Evolutionary conservation across 2,797 vertebrate genomes (phyloP), one percentile per base, ranked within the genome.

Genomic region (Babyrousa celebensis): DNA sequence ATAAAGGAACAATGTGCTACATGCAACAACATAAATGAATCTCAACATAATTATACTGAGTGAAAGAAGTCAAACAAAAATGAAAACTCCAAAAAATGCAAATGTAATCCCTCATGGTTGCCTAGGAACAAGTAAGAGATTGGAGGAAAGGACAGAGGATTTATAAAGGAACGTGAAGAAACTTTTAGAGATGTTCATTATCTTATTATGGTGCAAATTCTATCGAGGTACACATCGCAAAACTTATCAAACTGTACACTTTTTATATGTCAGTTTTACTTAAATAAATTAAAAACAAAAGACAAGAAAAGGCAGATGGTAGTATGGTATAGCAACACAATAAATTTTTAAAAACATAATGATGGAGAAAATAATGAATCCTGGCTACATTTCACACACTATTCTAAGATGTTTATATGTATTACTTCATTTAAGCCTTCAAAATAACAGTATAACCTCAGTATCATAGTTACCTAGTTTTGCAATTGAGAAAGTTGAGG

Each of bases 21-120:
- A 29, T 74, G 17, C 7, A 25, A 52, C 52, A 32, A 32, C 20
- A 6, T 74, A 20, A 85, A 80, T 79, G 43, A 23, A 72, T 27
- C 27, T 80, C 58, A n/a, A 14, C 16, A 72, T 58, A 72, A 65
- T 94, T 78, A 77, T 43, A 20, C 36, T 78, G 60, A 71, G 20
- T 71, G 63, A 78, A 90, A 63, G 23, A 70, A 78, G 63, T 89
- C 63, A 78, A 15, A 82, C 8, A 36, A 62, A 87, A 89, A 70
- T 25, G 40, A 18, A 32, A 58, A 54, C 11, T 52, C 29, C 52
- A 87, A 60, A 92, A 88, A 92, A 83, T 40, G 4, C 54, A 75
- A 63, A 43, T 78, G 1, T 14, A 71, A 52, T 67, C 20, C 85
- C 21, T 72, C 6, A 0, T 72, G 27, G 20, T 79, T 85, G 58